Conservation (phyloP, 2,113 vertebrate species). For the Loxodonta africana region DNA sequence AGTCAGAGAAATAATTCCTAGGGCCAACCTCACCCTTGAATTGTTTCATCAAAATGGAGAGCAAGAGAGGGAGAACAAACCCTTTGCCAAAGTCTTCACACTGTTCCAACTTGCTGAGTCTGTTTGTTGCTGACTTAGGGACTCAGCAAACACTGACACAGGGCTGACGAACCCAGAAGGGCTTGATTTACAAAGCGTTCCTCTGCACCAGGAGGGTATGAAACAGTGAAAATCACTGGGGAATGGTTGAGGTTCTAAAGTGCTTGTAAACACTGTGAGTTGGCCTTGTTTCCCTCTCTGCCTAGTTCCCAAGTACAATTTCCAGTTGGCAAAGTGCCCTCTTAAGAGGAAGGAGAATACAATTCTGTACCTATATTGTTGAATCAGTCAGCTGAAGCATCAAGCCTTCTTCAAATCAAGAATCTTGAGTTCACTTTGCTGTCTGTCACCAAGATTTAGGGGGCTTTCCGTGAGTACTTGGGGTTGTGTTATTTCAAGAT, state of each 20-base stretch:
- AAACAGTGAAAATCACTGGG: conserved; percentile 82
- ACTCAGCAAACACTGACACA: conserved; percentile 86
- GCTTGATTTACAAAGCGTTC: conserved; percentile 85
- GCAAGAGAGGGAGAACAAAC: conserved; percentile 76
- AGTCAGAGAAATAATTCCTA: conserved; percentile 89
- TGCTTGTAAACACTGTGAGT: conserved; percentile 77
- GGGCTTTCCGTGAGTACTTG: background rate
- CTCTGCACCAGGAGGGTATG: conserved; percentile 68
- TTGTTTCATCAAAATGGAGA: conserved; percentile 87
- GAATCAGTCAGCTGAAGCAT: conserved; percentile 68
- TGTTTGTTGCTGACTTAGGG: conserved; percentile 77
- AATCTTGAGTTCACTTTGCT: background rate
- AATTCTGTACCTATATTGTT: conserved; percentile 42
- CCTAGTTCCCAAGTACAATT: background rate
- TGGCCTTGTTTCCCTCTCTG: background rate
- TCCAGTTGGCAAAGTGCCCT: background rate
- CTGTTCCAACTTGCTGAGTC: conserved; percentile 87
- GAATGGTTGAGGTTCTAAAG: conserved; percentile 82
- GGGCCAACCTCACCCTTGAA: conserved; percentile 89
- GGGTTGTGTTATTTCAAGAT: background rate
- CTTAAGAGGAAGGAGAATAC: conserved; percentile 4
- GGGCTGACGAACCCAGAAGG: conserved; percentile 78
- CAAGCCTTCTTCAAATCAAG: conserved; percentile 70
- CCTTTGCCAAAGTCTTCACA: conserved; percentile 76
- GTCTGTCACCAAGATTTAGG: background rate